Evolutionary conservation across 2,888 invertebrate genomes (phyloP), one percentile per base, ranked within the genome.

Genomic region (Anorthoa munda): DNA sequence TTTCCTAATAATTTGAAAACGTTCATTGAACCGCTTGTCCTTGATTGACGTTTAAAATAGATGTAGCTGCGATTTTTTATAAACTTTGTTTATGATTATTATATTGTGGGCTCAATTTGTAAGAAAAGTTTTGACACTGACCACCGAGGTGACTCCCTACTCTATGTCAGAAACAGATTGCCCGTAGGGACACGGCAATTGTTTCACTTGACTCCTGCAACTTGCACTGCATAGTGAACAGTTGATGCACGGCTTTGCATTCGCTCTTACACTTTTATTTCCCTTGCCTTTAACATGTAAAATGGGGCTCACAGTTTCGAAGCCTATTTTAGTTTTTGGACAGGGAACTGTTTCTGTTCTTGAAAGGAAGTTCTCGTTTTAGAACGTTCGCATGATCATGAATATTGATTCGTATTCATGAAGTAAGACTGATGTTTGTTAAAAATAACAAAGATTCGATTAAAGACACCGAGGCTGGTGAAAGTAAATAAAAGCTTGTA

Each of bases 191-290:
- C 46, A 53, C 17, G 23, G 59, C 73, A 79, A 83, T 81, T 79
- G 81, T 83, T 81, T 79, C 79, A 61, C 79, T 83, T 79, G 83
- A 74, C 79, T 79, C 79, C 56, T 66, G 59, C 58, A 77, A 77
- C 78, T 80, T 77, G 53, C 67, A 23, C 64, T 68, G 78, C 79
- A 82, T 79, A 64, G 72, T 50, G 79, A 73, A 67, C 83, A 67
- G 73, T 82, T 79, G 83, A 83, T 82, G 67, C 60, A 74, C 51
- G 67, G 66, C 70, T 81, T 79, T 73, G 67, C 70, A 68, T 79
- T 55, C 26, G 31, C 59, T 55, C 46, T 46, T 67, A 21, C 58
- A 66, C n/a, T 79, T 81, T 81, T 83, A 74, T 82, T 70, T 71
- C 17, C 12, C 12, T 46, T 48, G n/a, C 55, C 79, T 78, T 82